Evolutionary conservation across 37 sponge, comb jelly and placozoan species (phyloP), one percentile per base, ranked within the genome.

Genomic region (Ephydatia muelleri): DNA sequence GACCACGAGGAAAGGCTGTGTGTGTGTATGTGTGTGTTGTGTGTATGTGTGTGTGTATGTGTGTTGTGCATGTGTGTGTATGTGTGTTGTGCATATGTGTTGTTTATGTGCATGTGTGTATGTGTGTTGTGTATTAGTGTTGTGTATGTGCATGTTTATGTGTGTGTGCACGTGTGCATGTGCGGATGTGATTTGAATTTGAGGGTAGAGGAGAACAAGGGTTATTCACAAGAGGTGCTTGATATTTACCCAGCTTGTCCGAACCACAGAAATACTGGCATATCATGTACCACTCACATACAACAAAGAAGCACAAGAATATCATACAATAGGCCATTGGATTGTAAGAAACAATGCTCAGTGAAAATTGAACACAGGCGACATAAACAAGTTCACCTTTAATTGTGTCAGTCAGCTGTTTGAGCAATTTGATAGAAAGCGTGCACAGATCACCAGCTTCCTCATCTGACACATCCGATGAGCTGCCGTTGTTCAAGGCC

Each of bases 381-480:
- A 68, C 70, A 68, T 28, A 8, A 21, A 22, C 14, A 21, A 1
- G 25, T 70, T 70, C 33, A 93, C 94, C 82, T 87, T 87, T 87
- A 23, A 93, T 12, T 25, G 70, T 73, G 11, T 64, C 33, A 33
- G 77, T 4, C 48, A 93, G 71, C 25, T 83, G 73, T 19, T 38
- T 67, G 9, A 93, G 79, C 37, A 93, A 79, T 8, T 90, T 85
- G 64, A 84, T 38, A 0, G 94, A 93, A 38, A 90, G 76, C 2
- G 29, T 27, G 64, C 91, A 93, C 21, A 82, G 88, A 73, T 90
- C 82, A 28, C 43, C 43, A 43, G 43, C 43, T 43, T 43, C 43
- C 6, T 43, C 43, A 43, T 43, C 43, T 6, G 6, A 3, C 43
- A 43, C 43, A 43, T 43, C 43, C 43, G 6, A 43, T 9, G 43